Evolutionary conservation across 2,113 vertebrate genomes (phyloP).

Genomic region (Mormyrus lacerda): DNA sequence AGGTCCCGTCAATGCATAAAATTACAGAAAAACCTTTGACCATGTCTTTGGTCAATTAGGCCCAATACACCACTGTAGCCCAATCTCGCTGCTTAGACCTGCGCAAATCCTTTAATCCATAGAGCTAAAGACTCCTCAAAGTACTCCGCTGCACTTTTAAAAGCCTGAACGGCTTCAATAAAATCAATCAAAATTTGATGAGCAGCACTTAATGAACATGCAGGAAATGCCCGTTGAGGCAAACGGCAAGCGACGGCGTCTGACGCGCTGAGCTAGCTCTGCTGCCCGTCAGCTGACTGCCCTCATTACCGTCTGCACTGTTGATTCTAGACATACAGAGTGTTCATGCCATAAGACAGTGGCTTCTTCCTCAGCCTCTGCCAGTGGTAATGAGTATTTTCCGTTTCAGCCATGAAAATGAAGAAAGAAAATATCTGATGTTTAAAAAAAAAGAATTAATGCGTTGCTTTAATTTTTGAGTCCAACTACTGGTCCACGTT

Average conservation of each 20-base stretch:
- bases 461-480: neutral
- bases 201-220: neutral
- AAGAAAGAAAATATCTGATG: neutral
- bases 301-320: neutral
- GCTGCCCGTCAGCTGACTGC: neutral
- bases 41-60: neutral
- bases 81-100: neutral
- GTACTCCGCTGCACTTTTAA: neutral
- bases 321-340: neutral
- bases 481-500: neutral
- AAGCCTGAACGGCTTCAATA: neutral
- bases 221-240: neutral
- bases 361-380: neutral
- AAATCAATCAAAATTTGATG: neutral
- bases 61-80: neutral
- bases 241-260: neutral
- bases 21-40: conserved; percentile 2
- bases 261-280: neutral
- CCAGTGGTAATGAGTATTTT: neutral
- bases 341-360: neutral
- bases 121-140: neutral
- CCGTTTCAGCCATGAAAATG: neutral
- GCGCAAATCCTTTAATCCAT: neutral
- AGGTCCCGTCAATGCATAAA: neutral
- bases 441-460: neutral